Evolutionary conservation across 2,888 invertebrate species (phyloP), one percentile per base, ranked within the genome.

Genomic region (Pheosia tremula): DNA sequence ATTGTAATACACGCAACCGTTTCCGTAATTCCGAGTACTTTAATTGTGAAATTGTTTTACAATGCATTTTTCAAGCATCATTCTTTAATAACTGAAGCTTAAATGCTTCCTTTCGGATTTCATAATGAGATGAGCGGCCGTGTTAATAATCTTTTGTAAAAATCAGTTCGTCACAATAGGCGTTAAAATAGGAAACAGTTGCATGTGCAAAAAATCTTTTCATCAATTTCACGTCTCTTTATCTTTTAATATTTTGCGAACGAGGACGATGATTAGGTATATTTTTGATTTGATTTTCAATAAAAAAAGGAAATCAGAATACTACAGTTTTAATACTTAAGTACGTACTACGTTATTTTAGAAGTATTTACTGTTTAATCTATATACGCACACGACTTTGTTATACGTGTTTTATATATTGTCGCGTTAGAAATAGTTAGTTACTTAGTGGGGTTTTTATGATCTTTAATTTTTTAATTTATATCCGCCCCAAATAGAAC

Each of bases 121-220:
- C 67, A 55, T 79, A 77, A 82, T 77, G 74, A 74, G 69, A 75
- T 70, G 66, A 74, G 60, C 61, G 66, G 60, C 69, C 64, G 67
- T 68, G 70, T 78, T 80, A 81, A 80, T 77, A 80, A 84, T 84
- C 83, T 84, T 76, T 85, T 83, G 78, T 80, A 62, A 66, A 72
- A 82, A 86, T 83, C 80, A 70, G 79, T 84, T 85, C 78, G 60
- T 67, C 67, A 87, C 83, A 87, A 90, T 74, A 84, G 84, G 83
- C 82, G 82, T 81, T 78, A 85, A 84, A 87, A 80, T 74, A 75
- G 77, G 70, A 79, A 78, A 78, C 72, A 68, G 64, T 64, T 59
- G 45, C 41, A 4, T 38, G 55, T 59, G 67, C 67, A 78, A 77
- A 81, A 55, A 78, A 66, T 60, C 59, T 67, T 75, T 80, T 78